Conservation (phyloP, 1,140 invertebrate genomes). For the Gerris buenoi region DNA sequence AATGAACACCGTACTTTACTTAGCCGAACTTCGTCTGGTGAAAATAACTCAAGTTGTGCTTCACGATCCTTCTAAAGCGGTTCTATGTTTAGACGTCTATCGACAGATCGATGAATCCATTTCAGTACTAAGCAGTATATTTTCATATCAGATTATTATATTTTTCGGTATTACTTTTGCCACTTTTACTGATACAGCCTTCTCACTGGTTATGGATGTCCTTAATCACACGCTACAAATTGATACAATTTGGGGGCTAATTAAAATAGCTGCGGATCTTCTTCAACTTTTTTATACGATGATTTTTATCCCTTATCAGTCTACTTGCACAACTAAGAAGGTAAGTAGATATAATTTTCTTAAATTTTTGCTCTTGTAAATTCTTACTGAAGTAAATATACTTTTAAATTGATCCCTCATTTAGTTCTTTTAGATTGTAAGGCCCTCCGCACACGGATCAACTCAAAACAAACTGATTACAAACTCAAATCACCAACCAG, state of each 20-base stretch:
- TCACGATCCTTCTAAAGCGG: neutral
- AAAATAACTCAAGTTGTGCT: neutral
- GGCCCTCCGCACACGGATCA: no score
- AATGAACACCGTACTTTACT: neutral
- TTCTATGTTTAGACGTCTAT: neutral
- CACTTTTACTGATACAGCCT: neutral
- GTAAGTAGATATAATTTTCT: neutral
- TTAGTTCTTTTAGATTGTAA: no score
- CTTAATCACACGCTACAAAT: neutral
- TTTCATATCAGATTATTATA: neutral
- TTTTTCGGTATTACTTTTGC: neutral
- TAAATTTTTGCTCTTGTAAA: no score
- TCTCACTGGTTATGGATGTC: neutral
- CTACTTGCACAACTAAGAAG: neutral
- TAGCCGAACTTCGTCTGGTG: neutral
- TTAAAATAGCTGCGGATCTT: neutral
- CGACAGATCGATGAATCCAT: neutral
- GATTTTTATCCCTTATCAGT: neutral
- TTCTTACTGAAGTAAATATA: no score
- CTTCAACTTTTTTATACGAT: neutral
- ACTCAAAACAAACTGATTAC: no score
- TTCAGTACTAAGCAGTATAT: neutral
- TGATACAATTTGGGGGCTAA: neutral
- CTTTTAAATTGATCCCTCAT: no score
- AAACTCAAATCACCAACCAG: no score